Evolutionary conservation across 2,888 invertebrate species (phyloP), one percentile per base, ranked within the genome.

Genomic region (Andricus curvator): DNA sequence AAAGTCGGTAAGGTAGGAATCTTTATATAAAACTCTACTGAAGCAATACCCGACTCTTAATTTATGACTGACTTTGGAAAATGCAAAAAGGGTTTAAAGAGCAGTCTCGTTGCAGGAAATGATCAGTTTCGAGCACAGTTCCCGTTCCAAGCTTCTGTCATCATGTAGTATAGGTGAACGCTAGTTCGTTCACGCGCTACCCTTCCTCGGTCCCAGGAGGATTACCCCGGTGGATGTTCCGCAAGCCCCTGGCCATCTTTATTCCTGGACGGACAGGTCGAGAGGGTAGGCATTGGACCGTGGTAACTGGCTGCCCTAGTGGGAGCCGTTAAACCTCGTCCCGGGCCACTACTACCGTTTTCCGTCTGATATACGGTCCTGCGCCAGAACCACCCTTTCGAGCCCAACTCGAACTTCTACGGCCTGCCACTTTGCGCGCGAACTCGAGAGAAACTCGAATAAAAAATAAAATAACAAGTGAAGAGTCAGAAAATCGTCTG

Each of bases 211-310:
- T 88, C 89, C 90, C 90, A 86, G 67, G 88, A 86, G 89, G 86
- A 88, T 89, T 86, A 85, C 85, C 86, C 85, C 84, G 74, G 85
- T 84, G 86, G 86, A 87, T 86, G 84, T 82, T 85, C 85, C 82
- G 83, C 85, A 86, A 86, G 85, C 88, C 85, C 85, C 86, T 87
- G 86, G 89, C 89, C 91, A 92, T 92, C 91, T 91, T 92, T 92
- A 91, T 92, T 91, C 91, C 85, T 82, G 88, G 88, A 88, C 88
- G 89, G 91, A 91, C 92, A 90, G 89, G 89, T 89, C 90, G 91
- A 89, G 90, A 91, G 92, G 92, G 92, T 92, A 92, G 90, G 92
- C 92, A 92, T 91, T 91, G 91, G 90, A 92, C 90, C 92, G 91
- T 91, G 90, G 92, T 91, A 92, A 91, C 92, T 90, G 91, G 90